These are phyloP conservation scores for Stylophora pistillata DNA, from an alignment of 64 coral and sea anemone species.

Conservation along the genomic window DNA sequence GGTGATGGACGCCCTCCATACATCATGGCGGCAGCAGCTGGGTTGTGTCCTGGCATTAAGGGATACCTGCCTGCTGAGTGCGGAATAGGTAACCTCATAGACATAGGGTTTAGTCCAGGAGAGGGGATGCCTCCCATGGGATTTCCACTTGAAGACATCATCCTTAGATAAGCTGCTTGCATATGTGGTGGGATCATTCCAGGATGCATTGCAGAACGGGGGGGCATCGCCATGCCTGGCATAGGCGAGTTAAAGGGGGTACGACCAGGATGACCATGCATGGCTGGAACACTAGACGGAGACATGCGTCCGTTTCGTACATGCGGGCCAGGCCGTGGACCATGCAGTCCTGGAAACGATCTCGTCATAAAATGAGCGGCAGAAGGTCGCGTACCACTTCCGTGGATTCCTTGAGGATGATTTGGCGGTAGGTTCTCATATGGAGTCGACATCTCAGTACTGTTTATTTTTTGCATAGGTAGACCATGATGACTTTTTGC, in stretches of 20 bases:
- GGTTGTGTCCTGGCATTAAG: slow-evolving; percentile 44
- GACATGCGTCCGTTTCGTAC: slow-evolving; percentile 37
- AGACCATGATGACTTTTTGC: not conserved
- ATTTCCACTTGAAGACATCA: slow-evolving; percentile 36
- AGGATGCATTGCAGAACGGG: slow-evolving; percentile 10
- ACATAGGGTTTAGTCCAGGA: slow-evolving; percentile 16
- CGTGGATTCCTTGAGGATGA: not conserved
- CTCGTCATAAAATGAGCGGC: not conserved
- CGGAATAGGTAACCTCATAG: slow-evolving; percentile 32
- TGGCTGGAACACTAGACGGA: slow-evolving; percentile 20
- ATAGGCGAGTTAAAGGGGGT: slow-evolving; percentile 58
- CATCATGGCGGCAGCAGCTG: slow-evolving; percentile 24
- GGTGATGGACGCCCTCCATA: slow-evolving; percentile 9
- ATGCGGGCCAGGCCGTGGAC: not conserved
- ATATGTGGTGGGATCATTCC: slow-evolving; percentile 33
- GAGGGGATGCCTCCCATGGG: slow-evolving; percentile 24
- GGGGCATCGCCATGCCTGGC: slow-evolving; percentile 16
- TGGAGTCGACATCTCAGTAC: not conserved
- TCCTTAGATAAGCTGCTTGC: slow-evolving; percentile 41
- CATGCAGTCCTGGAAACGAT: slow-evolving; percentile 13
- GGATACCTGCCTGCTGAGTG: slow-evolving; percentile 18
- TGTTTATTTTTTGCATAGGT: not conserved
- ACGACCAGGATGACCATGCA: slow-evolving; percentile 35
- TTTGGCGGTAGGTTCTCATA: not conserved
- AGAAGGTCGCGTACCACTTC: slow-evolving; percentile 10